Conservation (phyloP, 2,797 vertebrate genomes). For the Poeciliopsis infans region DNA sequence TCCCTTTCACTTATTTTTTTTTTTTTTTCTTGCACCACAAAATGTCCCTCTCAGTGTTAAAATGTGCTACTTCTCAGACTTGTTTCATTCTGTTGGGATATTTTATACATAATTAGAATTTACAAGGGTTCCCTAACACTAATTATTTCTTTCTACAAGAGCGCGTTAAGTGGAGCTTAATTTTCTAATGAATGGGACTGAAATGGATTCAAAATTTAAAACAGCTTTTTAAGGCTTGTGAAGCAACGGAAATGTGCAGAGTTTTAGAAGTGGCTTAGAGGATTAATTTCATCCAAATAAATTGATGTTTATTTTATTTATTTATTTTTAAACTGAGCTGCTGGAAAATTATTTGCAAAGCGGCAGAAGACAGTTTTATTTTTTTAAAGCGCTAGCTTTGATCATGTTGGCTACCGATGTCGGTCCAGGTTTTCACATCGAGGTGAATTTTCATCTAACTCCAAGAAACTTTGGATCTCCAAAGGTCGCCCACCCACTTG, state of each 20-base stretch:
- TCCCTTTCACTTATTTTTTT: conserved; percentile 59
- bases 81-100: conserved; percentile 47
- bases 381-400: not conserved
- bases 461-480: conserved; percentile 41
- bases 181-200: conserved; percentile 35
- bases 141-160: conserved; percentile 50
- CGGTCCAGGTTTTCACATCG: not conserved
- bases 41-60: conserved; percentile 54
- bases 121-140: conserved; percentile 39
- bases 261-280: not conserved
- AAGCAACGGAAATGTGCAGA: not conserved
- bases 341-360: not conserved
- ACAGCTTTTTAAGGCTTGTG: conserved; percentile 19
- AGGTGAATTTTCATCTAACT: not conserved
- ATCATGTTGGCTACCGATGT: not conserved
- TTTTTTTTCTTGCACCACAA: conserved; percentile 71
- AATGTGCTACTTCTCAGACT: conserved; percentile 48
- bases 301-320: not conserved
- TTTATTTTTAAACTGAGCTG: not conserved
- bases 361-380: not conserved
- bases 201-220: conserved; percentile 48
- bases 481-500: conserved; percentile 18
- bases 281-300: not conserved
- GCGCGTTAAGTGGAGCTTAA: conserved; percentile 38
- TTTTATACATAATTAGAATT: conserved; percentile 57